Evolutionary conservation across 53 echinoderm and acorn worm species (phyloP).

Genomic region (Stichopus horrens): DNA sequence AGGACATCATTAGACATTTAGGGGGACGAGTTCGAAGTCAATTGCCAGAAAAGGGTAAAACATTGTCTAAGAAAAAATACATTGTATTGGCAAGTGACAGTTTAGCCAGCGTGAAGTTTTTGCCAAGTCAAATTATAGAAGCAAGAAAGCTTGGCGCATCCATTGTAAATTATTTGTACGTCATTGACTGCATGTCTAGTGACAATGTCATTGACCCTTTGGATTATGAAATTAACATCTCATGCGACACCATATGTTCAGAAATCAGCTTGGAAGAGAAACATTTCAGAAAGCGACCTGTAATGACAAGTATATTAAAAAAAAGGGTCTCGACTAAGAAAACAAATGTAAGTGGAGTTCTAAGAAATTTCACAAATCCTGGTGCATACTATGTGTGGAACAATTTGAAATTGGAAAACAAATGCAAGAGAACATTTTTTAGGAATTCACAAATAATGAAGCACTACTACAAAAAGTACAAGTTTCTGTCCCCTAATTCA

Average conservation of each 20-base stretch:
- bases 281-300: background rate
- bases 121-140: no score
- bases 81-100: background rate
- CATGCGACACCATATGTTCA: background rate
- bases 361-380: background rate
- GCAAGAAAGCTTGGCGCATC: no score
- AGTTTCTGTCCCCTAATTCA: background rate
- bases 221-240: background rate
- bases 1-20: constrained; percentile 24
- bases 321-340: background rate
- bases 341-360: background rate
- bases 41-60: constrained; percentile 4
- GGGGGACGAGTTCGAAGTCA: background rate
- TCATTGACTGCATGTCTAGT: no score
- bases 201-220: no score
- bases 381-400: constrained; percentile 25
- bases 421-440: background rate
- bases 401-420: constrained; percentile 14
- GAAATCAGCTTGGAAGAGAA: background rate
- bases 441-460: background rate
- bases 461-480: background rate
- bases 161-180: no score
- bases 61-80: background rate
- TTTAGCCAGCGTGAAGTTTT: background rate
- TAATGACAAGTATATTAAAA: background rate